A percentile compares a stretch with the other conserved stretches of the same genome.
phyloP scores from a whole-genome alignment of 1,140 invertebrate species.

The Nautilus pompilius region DNA sequence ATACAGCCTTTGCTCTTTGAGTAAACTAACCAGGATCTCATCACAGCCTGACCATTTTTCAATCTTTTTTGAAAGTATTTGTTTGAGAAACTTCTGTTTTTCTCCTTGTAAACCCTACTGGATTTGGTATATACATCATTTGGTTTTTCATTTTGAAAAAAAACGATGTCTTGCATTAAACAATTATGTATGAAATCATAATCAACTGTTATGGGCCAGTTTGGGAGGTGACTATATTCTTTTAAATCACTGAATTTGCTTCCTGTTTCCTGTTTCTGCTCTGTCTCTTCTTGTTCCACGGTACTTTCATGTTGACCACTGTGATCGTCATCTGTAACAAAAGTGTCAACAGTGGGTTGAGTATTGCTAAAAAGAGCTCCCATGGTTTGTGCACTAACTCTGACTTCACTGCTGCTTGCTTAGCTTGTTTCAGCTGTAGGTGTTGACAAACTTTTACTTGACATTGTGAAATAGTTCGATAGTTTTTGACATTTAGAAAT shows the following conservation, averaged over 20 bases:
- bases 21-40: background rate
- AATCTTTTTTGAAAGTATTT: background rate
- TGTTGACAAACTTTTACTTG: background rate
- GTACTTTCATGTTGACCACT: no score
- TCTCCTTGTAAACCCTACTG: background rate
- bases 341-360: background rate
- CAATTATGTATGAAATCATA: background rate
- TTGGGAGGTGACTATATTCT: background rate
- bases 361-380: background rate
- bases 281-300: background rate
- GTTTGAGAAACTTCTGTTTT: background rate
- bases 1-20: background rate
- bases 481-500: background rate
- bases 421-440: background rate
- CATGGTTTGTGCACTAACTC: background rate
- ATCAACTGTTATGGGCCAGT: background rate
- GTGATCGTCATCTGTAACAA: background rate
- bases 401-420: background rate
- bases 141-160: background rate
- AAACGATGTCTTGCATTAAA: no score
- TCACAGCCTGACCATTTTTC: background rate
- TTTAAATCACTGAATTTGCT: background rate
- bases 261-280: background rate
- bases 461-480: background rate
- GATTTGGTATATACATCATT: background rate